Base-by-base conservation (phyloP, 1,140 invertebrate species). In the Leptinotarsa lineolata region DNA sequence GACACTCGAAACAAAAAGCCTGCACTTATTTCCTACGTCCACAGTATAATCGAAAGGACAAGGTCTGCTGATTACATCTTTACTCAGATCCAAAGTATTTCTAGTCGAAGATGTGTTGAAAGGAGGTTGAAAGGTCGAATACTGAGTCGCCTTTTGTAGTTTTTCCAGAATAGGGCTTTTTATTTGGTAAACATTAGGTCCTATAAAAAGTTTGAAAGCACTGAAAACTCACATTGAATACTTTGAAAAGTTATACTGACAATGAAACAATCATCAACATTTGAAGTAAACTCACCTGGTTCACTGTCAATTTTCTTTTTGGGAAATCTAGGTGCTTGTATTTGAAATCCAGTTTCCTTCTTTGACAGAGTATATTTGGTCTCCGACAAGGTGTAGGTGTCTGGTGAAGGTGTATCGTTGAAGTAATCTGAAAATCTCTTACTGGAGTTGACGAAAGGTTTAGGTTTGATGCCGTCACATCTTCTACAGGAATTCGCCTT, bases 111-210 rank as follows among this genome's bases (percentile, higher is more conserved):
- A 64, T 2, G 24, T 30, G 48, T 75, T 63, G 54, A 77, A 77
- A 12, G 74, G 76, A n/a, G 70, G 61, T 8, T 72, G 22, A 5
- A 64, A 54, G 4, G 30, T n/a, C 4, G 71, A 54, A 59, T 68
- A 77, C 6, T 48, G 21, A 22, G 66, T 60, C 22, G 22, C 46
- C 45, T 77, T 77, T 2, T 46, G 65, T 15, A 48, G 22, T 68
- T 72, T 74, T 24, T 74, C 73, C n/a, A 58, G 24, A 16, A 77
- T 44, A 2, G 73, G 8, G 4, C 73, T 30, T 18, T 72, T 74
- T 15, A 77, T 68, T 16, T 72, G 21, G 73, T 77, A 77, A 30
- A 13, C 44, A 60, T 64, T 70, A 20, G 75, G 72, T 5, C 75
- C 75, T 75, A 21, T 45, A 68, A 44, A 11, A 54, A 39, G 8